Conservation (phyloP, 2,113 vertebrate genomes). For the Colinus virginianus region DNA sequence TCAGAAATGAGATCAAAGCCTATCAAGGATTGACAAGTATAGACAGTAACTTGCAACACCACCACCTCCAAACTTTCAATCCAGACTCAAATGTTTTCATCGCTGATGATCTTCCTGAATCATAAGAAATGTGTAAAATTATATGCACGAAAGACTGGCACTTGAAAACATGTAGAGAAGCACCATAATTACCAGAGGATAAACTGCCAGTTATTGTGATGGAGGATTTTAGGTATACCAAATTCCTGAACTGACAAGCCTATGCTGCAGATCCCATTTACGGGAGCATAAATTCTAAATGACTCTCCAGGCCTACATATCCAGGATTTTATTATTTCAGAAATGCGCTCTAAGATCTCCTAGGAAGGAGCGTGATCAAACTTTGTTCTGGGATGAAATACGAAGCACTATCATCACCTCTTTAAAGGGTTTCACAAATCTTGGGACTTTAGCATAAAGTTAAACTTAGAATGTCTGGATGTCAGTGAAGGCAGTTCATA, state of each 20-base stretch:
- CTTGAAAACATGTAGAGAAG: background rate
- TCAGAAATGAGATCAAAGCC: background rate
- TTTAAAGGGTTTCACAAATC: constrained; percentile 26
- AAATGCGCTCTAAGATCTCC: background rate
- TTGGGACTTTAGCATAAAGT: background rate
- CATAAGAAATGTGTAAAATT: background rate
- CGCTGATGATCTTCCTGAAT: background rate
- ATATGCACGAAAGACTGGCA: background rate
- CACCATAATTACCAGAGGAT: background rate
- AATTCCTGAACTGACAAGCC: background rate
- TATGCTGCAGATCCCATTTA: background rate
- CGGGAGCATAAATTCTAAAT: background rate
- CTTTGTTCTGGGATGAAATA: constrained; percentile 22
- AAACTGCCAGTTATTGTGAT: background rate
- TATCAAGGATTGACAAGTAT: background rate
- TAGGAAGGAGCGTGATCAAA: background rate
- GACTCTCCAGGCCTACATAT: background rate
- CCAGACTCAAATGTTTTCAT: background rate
- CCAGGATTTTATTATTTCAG: background rate
- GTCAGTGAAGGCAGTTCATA: background rate
- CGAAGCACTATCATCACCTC: background rate
- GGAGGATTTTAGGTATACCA: background rate
- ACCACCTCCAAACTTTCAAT: background rate
- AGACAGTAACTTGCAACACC: background rate
- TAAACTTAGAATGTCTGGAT: constrained; percentile 40